phyloP scores from a whole-genome alignment of 2,797 vertebrate genomes.

The Serranus cabrilla region DNA sequence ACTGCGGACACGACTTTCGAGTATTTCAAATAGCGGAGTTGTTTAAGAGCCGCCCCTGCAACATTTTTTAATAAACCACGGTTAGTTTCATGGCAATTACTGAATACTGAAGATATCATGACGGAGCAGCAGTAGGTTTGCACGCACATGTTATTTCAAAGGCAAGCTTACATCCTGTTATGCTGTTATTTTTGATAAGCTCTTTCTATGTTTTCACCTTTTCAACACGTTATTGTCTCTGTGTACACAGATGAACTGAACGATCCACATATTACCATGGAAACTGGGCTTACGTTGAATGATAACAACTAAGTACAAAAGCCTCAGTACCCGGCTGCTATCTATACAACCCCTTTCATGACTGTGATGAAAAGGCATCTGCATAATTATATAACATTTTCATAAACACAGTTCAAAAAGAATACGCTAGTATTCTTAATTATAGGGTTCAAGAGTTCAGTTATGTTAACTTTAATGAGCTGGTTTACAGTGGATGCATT shows the following conservation, averaged over 20 bases:
- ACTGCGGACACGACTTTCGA: constrained; percentile 27
- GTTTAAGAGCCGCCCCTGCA: constrained; percentile 23
- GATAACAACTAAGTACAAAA: constrained; percentile 5
- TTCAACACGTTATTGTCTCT: constrained; percentile 40
- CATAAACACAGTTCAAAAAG: background rate
- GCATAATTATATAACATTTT: constrained; percentile 8
- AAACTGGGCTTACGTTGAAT: constrained; percentile 43
- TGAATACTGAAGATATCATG: constrained; percentile 1
- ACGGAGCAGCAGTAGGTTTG: constrained; percentile 1
- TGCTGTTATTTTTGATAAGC: constrained; percentile 15
- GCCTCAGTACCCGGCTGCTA: background rate
- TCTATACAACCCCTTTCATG: background rate
- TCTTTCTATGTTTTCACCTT: constrained; percentile 15
- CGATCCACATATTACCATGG: constrained; percentile 49
- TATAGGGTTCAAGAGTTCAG: background rate
- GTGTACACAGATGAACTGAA: constrained; percentile 22
- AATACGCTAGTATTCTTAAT: background rate
- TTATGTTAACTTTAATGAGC: background rate
- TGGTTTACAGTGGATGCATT: background rate
- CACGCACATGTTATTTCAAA: constrained; percentile 7
- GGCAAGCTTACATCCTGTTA: constrained; percentile 1
- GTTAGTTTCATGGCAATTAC: constrained; percentile 17
- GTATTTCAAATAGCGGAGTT: constrained; percentile 26
- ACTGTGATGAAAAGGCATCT: constrained; percentile 5
- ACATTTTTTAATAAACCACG: constrained; percentile 34